phyloP scores from a whole-genome alignment of 2,113 vertebrate species.

The Tyto alba region DNA sequence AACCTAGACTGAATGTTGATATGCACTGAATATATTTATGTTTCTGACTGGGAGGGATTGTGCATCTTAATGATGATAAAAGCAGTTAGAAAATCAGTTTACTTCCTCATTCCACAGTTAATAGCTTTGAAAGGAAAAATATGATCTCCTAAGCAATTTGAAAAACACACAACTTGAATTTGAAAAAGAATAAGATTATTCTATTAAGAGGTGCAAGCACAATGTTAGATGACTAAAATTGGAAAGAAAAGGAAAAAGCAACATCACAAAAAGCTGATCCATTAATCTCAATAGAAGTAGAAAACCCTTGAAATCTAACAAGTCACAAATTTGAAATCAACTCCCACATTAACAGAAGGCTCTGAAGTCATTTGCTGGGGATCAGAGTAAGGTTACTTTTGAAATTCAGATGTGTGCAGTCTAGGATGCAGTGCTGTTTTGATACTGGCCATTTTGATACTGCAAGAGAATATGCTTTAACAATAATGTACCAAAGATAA shows the following conservation, averaged over 20 bases:
- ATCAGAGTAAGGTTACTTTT: background rate
- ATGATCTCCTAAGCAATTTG: background rate
- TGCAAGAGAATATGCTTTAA: background rate
- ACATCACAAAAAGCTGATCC: background rate
- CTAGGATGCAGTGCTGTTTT: background rate
- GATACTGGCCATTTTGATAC: background rate
- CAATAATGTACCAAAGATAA: background rate
- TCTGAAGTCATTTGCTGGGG: background rate
- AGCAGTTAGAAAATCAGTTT: slow-evolving; percentile 13
- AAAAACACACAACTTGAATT: background rate
- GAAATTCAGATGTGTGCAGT: background rate
- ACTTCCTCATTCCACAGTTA: background rate
- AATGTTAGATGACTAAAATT: background rate
- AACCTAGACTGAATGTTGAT: background rate
- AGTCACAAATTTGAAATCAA: background rate
- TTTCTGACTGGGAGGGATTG: background rate
- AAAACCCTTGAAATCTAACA: background rate
- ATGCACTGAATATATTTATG: background rate
- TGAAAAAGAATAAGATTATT: background rate
- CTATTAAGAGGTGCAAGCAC: background rate
- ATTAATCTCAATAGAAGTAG: background rate
- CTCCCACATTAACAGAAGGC: background rate
- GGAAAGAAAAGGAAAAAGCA: background rate
- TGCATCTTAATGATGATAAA: background rate
- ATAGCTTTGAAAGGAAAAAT: background rate